A percentile compares a stretch with the other conserved stretches of the same genome.
Conservation (phyloP, 2,888 invertebrate species). For the Labia minor region DNA sequence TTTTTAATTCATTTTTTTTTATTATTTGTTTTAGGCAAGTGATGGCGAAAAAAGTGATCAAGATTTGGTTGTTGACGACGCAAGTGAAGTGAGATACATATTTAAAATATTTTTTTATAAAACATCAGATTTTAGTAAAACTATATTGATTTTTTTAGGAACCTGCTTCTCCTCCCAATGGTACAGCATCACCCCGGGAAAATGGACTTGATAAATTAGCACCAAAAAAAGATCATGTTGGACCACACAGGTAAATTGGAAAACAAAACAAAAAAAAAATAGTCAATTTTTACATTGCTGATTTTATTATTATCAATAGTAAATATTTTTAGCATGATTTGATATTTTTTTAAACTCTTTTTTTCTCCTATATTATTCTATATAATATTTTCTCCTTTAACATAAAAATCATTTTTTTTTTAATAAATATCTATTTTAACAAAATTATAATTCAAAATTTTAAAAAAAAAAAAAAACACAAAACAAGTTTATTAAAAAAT, state of each 20-base stretch:
- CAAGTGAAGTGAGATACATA: conserved; percentile 56
- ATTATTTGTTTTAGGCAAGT: conserved; percentile 47
- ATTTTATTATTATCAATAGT: not conserved
- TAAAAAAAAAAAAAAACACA: no score
- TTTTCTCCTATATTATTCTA: no score
- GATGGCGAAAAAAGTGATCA: conserved; percentile 81
- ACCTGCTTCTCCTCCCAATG: conserved; percentile 72
- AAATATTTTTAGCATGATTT: not conserved
- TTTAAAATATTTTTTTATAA: not conserved
- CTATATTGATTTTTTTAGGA: conserved; percentile 40
- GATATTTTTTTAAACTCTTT: not conserved
- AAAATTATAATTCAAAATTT: no score
- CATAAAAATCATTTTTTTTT: no score
- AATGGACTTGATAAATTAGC: conserved; percentile 73
- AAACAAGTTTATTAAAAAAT: no score
- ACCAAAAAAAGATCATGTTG: conserved; percentile 61
- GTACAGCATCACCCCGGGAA: conserved; percentile 80
- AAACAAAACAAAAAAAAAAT: not conserved
- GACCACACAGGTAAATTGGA: conserved; percentile 51
- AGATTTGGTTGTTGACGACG: conserved; percentile 90
- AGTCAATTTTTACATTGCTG: not conserved
- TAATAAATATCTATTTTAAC: no score
- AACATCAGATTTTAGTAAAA: not conserved
- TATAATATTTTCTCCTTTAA: not conserved
- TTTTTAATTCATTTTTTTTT: no score